phyloP scores from a whole-genome alignment of 1,140 invertebrate species.

The Neodiprion virginianus region DNA sequence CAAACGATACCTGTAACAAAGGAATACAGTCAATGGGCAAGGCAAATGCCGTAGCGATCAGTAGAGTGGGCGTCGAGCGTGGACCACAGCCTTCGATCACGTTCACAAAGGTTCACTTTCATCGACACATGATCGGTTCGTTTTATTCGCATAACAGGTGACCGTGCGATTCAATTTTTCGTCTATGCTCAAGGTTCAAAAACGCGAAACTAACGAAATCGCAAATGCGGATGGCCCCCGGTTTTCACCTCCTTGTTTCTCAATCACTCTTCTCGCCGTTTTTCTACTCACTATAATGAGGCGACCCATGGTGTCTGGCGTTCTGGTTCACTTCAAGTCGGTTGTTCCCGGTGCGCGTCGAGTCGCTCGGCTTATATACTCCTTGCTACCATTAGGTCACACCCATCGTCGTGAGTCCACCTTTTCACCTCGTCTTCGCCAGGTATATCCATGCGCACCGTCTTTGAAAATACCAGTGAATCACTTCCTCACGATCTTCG shows the following conservation, averaged over 20 bases:
- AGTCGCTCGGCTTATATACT: background rate
- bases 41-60: too few relatives aligned
- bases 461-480: background rate
- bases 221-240: too few relatives aligned
- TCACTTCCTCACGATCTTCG: background rate
- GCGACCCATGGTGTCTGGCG: background rate
- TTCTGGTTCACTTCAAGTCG: background rate
- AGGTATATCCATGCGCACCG: background rate
- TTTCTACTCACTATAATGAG: conserved; percentile 1
- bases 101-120: background rate
- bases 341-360: background rate
- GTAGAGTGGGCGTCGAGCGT: too few relatives aligned
- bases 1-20: conserved; percentile 42
- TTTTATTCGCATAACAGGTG: background rate
- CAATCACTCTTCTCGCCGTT: background rate
- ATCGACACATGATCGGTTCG: background rate
- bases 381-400: background rate
- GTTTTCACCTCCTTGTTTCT: too few relatives aligned
- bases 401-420: background rate
- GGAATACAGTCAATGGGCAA: background rate
- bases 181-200: too few relatives aligned
- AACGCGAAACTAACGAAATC: too few relatives aligned
- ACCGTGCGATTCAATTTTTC: background rate
- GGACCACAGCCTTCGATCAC: background rate
- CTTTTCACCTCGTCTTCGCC: background rate